phyloP scores from a whole-genome alignment of 2,113 vertebrate genomes.

The Sceloporus tristichus region DNA sequence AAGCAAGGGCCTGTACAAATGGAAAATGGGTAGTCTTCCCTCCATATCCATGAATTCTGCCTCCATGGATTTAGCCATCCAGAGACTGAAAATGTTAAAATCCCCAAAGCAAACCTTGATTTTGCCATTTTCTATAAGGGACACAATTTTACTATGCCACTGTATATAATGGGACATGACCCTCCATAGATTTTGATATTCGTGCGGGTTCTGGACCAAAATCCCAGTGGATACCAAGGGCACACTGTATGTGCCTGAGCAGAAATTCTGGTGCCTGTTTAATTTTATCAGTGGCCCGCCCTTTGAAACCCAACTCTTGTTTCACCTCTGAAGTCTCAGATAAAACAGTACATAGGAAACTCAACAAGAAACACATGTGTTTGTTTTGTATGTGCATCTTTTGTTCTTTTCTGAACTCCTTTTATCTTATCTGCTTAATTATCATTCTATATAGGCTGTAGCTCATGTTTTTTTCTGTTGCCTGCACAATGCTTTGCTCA shows the following conservation, averaged over 20 bases:
- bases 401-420: neutral
- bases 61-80: too few relatives aligned
- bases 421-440: constrained; percentile 15
- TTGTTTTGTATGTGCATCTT: constrained; percentile 5
- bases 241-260: neutral
- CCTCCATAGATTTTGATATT: too few relatives aligned
- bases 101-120: too few relatives aligned
- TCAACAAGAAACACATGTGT: neutral
- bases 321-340: neutral
- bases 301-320: neutral
- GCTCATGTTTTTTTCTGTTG: neutral
- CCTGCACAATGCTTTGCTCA: neutral
- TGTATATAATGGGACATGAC: too few relatives aligned
- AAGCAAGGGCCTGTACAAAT: neutral
- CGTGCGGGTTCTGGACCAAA: too few relatives aligned
- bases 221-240: too few relatives aligned
- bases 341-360: neutral
- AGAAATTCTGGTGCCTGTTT: neutral
- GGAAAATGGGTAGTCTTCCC: too few relatives aligned
- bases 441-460: constrained; percentile 1
- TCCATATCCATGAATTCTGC: too few relatives aligned
- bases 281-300: neutral
- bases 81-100: too few relatives aligned
- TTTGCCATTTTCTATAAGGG: too few relatives aligned
- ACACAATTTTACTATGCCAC: too few relatives aligned